A percentile compares a stretch with the other conserved stretches of the same genome.
These are phyloP conservation scores for Drepana falcataria DNA, from an alignment of 2,888 invertebrate genomes.

Conservation along the genomic window DNA sequence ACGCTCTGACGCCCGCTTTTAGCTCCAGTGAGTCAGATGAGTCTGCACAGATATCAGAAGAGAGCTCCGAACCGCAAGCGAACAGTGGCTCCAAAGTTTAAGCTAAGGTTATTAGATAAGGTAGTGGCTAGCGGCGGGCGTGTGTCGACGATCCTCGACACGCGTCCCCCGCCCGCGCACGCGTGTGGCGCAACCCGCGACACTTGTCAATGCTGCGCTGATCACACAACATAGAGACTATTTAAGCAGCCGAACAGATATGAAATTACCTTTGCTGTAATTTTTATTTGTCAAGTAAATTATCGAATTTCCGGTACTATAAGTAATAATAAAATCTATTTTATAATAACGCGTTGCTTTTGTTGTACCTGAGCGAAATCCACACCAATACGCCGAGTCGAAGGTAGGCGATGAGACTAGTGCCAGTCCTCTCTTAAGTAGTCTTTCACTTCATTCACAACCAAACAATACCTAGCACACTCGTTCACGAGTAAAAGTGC, in stretches of 20 bases:
- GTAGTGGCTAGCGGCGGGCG: constrained; percentile 59
- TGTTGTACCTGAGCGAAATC: constrained; percentile 17
- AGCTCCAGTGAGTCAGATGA: constrained; percentile 37
- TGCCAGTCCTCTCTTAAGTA: no score
- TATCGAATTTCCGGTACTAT: constrained; percentile 76
- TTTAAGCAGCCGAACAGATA: constrained; percentile 66
- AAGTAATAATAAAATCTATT: constrained; percentile 70
- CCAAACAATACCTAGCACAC: no score
- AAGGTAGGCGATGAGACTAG: no score
- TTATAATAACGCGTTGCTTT: constrained; percentile 41
- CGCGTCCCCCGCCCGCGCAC: constrained; percentile 59
- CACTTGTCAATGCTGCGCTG: constrained; percentile 39
- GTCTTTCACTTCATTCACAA: no score
- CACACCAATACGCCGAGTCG: no score
- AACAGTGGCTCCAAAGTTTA: constrained; percentile 45
- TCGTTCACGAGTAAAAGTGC: no score
- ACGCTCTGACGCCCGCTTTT: constrained; percentile 36
- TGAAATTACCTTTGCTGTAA: constrained; percentile 70
- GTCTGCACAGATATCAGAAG: constrained; percentile 39
- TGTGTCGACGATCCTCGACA: constrained; percentile 75
- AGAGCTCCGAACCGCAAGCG: constrained; percentile 38
- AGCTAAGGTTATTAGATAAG: constrained; percentile 34
- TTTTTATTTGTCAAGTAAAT: constrained; percentile 71
- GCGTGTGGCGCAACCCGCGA: constrained; percentile 18
- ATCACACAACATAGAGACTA: constrained; percentile 72